Evolutionary conservation across 2,113 vertebrate genomes (phyloP), one percentile per base, ranked within the genome.

Genomic region (Leptodactylus fuscus): DNA sequence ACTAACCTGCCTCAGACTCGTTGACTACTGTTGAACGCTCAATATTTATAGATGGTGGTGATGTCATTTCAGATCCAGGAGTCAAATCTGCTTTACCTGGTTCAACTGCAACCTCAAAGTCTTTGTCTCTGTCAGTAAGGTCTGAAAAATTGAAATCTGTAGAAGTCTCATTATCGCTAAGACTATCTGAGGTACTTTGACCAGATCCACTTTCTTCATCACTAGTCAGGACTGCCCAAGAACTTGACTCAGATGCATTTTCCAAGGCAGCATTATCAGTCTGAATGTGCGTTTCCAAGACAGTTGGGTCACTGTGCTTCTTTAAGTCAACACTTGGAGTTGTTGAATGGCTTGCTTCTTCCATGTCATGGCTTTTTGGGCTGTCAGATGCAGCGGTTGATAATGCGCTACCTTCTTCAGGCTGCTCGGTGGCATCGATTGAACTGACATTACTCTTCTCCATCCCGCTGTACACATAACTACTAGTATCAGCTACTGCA

Each of bases 121-220:
- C 94, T 86, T 81, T 86, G 65, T 86, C 76, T 91, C 87, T 95
- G 87, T 96, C 96, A 76, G 93, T 94, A 88, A 90, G 91, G 81
- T 97, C 96, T 87, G 96, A 92, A 90, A 98, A 96, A 95, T 94
- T 96, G 95, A 99, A 97, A 96, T 97, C 97, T 89, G 97, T 97
- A 85, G 97, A 97, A 0, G 96, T 97, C 93, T 99, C 96, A 0
- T 96, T 98, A 94, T 98, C 97, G n/a, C 94, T 96, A 89, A 95
- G 93, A 91, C 92, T 94, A 88, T 97, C 97, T 86, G 93, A 92
- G 38, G 91, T 87, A 87, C 92, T 93, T 91, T 95, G 96, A 81
- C 97, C 97, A 88, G 97, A 99, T 90, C 96, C 96, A 67, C 97
- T 98, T 89, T 97, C 96, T 91, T 97, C 97, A 83, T 97, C 96